Evolutionary conservation across 1,140 invertebrate genomes (phyloP).

Genomic region (Pinna nobilis): DNA sequence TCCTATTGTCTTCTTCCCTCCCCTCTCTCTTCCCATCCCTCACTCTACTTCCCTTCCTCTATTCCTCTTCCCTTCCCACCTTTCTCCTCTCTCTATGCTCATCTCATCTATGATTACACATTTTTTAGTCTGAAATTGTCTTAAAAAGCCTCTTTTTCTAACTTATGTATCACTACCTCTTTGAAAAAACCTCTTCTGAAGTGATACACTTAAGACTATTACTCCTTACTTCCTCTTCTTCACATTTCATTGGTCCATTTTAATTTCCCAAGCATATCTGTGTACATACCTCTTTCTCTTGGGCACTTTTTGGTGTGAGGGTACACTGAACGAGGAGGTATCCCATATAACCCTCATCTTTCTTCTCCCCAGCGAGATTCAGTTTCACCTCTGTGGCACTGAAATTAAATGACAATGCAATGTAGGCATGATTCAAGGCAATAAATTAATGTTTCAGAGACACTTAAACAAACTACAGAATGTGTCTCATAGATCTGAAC

Average conservation of each 20-base stretch:
- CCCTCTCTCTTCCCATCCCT: background rate
- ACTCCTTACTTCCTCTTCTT: no score
- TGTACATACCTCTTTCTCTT: conserved; percentile 85
- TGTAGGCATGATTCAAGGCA: background rate
- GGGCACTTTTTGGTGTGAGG: conserved; percentile 90
- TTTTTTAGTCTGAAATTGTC: no score
- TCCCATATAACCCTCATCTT: conserved; percentile 82
- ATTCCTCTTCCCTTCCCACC: background rate
- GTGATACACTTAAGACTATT: no score
- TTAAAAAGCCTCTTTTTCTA: no score
- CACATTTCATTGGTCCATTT: no score
- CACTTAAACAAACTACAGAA: no score
- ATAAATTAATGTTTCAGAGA: background rate
- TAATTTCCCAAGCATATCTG: background rate
- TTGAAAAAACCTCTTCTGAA: no score
- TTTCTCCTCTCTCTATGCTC: background rate
- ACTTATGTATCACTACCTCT: no score
- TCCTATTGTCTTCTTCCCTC: background rate
- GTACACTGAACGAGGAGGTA: conserved; percentile 88
- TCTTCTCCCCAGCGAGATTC: conserved; percentile 69
- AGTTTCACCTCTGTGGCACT: conserved; percentile 81
- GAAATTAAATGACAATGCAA: background rate
- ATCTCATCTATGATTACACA: no score
- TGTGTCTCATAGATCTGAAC: no score
- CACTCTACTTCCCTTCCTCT: background rate